Evolutionary conservation across 2,113 vertebrate genomes (phyloP).

Genomic region (Ptilonorhynchus violaceus): DNA sequence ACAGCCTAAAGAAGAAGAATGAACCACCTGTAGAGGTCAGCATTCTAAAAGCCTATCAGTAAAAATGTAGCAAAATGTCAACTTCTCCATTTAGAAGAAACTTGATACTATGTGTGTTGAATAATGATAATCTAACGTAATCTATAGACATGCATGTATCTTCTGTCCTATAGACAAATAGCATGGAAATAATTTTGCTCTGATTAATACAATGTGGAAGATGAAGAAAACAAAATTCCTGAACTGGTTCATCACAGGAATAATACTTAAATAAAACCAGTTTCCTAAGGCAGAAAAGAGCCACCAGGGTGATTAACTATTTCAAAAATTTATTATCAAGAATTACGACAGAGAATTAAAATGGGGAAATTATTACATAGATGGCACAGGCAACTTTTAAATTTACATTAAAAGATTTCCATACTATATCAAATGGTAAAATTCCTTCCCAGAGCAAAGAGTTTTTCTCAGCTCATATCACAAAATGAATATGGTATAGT

Average conservation of each 20-base stretch:
- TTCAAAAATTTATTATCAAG: background rate
- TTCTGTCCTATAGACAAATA: background rate
- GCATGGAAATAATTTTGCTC: background rate
- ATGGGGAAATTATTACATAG: background rate
- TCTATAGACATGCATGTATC: background rate
- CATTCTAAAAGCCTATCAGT: background rate
- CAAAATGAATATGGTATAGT: background rate
- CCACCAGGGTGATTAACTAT: background rate
- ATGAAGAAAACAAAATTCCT: background rate
- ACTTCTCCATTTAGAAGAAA: background rate
- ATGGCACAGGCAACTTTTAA: background rate
- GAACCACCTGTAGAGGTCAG: slow-evolving; percentile 27
- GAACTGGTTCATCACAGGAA: background rate
- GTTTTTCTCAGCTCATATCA: background rate
- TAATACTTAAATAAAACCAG: background rate
- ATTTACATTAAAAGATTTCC: background rate
- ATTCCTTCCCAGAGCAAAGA: background rate
- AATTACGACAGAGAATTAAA: background rate
- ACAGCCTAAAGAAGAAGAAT: background rate
- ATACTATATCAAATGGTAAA: background rate
- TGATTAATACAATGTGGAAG: background rate
- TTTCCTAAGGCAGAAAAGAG: background rate
- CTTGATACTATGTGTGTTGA: background rate
- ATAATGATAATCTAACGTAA: background rate
- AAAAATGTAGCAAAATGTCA: background rate